Percentiles rank a stretch among this genome's conserved stretches.
phyloP scores from a whole-genome alignment of 2,888 invertebrate species.

The Dendrolimus houi region DNA sequence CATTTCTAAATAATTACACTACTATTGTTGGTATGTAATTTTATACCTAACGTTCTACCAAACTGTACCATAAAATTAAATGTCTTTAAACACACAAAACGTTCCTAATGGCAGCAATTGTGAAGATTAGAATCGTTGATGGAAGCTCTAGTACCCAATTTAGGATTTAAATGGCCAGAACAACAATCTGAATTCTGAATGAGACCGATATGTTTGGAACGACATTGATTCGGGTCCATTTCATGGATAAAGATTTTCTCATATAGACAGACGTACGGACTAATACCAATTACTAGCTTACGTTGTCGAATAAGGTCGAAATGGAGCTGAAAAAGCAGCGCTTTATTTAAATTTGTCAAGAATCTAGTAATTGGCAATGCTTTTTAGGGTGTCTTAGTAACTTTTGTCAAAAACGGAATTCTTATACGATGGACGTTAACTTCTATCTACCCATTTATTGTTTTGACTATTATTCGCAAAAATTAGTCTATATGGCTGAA shows the following conservation, averaged over 20 bases:
- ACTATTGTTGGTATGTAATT: too few species aligned
- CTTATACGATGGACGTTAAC: too few species aligned
- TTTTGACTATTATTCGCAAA: too few species aligned
- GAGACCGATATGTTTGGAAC: conserved; percentile 16
- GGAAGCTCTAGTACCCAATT: conserved; percentile 1
- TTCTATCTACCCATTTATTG: too few species aligned
- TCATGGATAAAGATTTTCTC: conserved; percentile 16
- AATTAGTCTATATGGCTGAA: too few species aligned
- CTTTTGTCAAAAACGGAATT: too few species aligned
- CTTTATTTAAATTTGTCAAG: neutral
- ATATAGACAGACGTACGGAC: conserved; percentile 3
- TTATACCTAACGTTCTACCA: too few species aligned
- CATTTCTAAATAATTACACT: too few species aligned
- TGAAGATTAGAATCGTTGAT: neutral
- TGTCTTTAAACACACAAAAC: neutral
- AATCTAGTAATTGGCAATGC: neutral
- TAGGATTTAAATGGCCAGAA: conserved; percentile 9
- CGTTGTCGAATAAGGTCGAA: neutral
- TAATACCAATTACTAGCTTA: conserved; percentile 15
- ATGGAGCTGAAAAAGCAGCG: neutral
- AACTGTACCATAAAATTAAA: too few species aligned
- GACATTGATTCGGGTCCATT: conserved; percentile 26
- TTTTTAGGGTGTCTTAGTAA: too few species aligned
- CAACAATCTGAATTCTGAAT: conserved; percentile 17
- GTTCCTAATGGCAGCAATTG: neutral